phyloP scores from a whole-genome alignment of 2,888 invertebrate genomes.

The Callyntrura guangdongensis region DNA sequence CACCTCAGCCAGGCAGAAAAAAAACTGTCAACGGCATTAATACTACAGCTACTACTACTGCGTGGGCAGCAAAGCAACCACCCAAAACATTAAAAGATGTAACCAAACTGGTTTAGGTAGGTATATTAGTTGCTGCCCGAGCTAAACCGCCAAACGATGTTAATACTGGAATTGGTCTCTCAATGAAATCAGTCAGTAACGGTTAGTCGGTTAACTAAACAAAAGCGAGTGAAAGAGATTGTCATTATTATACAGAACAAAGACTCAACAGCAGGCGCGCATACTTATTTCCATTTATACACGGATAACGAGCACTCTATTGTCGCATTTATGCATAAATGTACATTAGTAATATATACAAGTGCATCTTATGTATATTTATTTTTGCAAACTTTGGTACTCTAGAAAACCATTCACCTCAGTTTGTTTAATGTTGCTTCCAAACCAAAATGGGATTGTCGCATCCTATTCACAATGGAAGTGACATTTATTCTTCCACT shows the following conservation, averaged over 20 bases:
- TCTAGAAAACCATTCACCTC: background rate
- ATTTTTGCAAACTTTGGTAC: background rate
- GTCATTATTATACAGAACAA: too few species aligned
- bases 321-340: background rate
- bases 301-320: background rate
- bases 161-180: slow-evolving; percentile 25
- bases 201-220: too few species aligned
- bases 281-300: slow-evolving; percentile 8
- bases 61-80: too few species aligned
- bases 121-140: slow-evolving; percentile 24
- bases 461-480: slow-evolving; percentile 8
- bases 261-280: too few species aligned
- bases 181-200: background rate
- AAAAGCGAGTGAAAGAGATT: too few species aligned
- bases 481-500: slow-evolving; percentile 38
- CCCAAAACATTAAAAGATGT: slow-evolving; percentile 3
- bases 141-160: slow-evolving; percentile 54
- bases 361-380: background rate
- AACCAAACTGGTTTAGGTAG: background rate
- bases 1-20: background rate
- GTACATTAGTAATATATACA: background rate
- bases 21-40: background rate
- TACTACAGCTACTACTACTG: background rate
- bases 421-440: background rate
- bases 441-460: slow-evolving; percentile 16